A percentile compares a stretch with the other conserved stretches of the same genome.
Evolutionary conservation across 92 coral and sea anemone genomes (phyloP).

Genomic region (Epizoanthus ramosus): DNA sequence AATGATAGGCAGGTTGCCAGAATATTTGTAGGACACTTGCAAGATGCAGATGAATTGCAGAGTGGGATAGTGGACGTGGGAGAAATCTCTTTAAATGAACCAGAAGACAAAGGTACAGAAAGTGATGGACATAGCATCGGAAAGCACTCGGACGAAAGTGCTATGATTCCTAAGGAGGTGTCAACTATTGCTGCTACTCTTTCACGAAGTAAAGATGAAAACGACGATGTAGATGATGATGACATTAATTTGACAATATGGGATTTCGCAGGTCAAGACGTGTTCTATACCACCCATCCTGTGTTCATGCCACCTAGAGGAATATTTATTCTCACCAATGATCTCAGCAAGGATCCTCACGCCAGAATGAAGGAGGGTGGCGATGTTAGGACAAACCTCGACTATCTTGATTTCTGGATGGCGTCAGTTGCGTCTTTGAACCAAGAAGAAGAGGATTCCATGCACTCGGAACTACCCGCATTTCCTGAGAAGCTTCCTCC

Average conservation of each 20-base stretch:
- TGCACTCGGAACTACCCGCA: neutral
- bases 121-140: neutral
- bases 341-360: slow-evolving; percentile 15
- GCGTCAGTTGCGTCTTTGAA: slow-evolving; percentile 5
- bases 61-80: too few relatives aligned
- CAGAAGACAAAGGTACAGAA: neutral
- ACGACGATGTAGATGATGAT: neutral
- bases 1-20: neutral
- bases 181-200: neutral
- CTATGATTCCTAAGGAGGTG: slow-evolving; percentile 10
- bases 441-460: neutral
- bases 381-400: neutral
- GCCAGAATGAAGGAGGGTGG: neutral
- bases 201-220: neutral
- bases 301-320: slow-evolving; percentile 25
- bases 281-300: slow-evolving; percentile 9
- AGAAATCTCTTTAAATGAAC: neutral
- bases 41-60: neutral
- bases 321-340: slow-evolving; percentile 11
- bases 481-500: slow-evolving; percentile 22
- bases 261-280: slow-evolving; percentile 34
- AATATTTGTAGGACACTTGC: neutral
- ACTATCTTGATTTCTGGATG: slow-evolving; percentile 30
- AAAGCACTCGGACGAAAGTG: neutral
- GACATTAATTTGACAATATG: slow-evolving; percentile 8